A percentile compares a stretch with the other conserved stretches of the same genome.
phyloP scores from a whole-genome alignment of 2,888 invertebrate genomes.

The Pimpla rufipes region DNA sequence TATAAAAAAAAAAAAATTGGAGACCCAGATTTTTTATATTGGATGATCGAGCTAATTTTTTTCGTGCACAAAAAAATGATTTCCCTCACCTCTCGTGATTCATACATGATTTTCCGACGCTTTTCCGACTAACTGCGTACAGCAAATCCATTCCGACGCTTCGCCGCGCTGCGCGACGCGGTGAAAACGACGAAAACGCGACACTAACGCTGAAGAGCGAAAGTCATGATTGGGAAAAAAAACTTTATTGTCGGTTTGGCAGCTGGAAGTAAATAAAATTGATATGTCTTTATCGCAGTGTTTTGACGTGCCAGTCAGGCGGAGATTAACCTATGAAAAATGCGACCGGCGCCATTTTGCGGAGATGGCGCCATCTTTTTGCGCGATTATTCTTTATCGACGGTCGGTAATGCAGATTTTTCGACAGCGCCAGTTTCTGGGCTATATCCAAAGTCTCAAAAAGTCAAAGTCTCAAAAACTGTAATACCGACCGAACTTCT shows the following conservation, averaged over 20 bases:
- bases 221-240: neutral
- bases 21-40: too few relatives aligned
- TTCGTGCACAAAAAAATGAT: conserved; percentile 21
- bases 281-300: neutral
- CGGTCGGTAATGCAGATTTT: too few relatives aligned
- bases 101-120: conserved; percentile 76
- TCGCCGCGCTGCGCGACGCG: neutral
- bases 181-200: neutral
- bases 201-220: neutral
- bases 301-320: neutral
- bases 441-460: too few relatives aligned
- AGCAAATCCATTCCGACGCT: conserved; percentile 80
- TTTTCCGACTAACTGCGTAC: conserved; percentile 80
- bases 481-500: too few relatives aligned
- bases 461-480: too few relatives aligned
- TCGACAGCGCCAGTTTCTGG: too few relatives aligned
- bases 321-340: neutral
- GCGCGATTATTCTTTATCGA: neutral
- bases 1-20: too few relatives aligned
- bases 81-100: conserved; percentile 80
- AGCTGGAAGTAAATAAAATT: neutral
- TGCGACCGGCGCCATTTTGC: neutral
- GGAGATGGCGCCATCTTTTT: neutral
- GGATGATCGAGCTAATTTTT: too few relatives aligned
- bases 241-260: neutral